Evolutionary conservation across 1,140 invertebrate species (phyloP), one percentile per base, ranked within the genome.

Genomic region (Saccostrea glomerata): DNA sequence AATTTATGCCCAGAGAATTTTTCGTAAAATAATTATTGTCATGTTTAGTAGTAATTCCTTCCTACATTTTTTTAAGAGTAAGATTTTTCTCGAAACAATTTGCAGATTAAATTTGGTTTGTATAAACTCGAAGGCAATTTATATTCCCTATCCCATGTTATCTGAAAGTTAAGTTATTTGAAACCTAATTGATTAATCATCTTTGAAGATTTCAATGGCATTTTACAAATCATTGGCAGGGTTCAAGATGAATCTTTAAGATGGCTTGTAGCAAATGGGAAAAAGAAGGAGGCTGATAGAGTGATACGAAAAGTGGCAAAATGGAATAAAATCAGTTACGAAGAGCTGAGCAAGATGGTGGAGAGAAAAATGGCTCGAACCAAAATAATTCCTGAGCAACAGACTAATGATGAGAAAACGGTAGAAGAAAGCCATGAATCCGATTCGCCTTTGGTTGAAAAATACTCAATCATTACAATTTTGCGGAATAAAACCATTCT

Each of bases 201-300:
- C 30, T 36, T 36, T 2, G 2, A 36, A 36, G 30, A 36, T 36
- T 36, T 36, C 30, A 1, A 36, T 36, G 0, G 30, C 30, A 36
- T 36, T 36, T 2, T n/a, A 20, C 55, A 47, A 12, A 20, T 15
- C n/a, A 54, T n/a, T 88, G 47, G 9, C 47, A 94, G 93, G 86
- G 82, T 93, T 70, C 77, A 91, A 23, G 92, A 93, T 20, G 94
- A 94, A 87, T 93, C 93, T 4, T 40, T 93, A 20, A 88, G 92
- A 54, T 94, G 94, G 94, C 87, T 94, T 5, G 58, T 93, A 15
- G 91, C 91, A n/a, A 93, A 93, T 70, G 90, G 91, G 0, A 92
- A 89, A 84, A 82, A 66, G n/a, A 82, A 90, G 60, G 88, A 92
- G 73, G 93, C 91, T 0, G 89, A 91, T 40, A 88, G 82, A 63